Base-by-base conservation (phyloP, 2,888 invertebrate genomes). In the Chrysodeixis includens region DNA sequence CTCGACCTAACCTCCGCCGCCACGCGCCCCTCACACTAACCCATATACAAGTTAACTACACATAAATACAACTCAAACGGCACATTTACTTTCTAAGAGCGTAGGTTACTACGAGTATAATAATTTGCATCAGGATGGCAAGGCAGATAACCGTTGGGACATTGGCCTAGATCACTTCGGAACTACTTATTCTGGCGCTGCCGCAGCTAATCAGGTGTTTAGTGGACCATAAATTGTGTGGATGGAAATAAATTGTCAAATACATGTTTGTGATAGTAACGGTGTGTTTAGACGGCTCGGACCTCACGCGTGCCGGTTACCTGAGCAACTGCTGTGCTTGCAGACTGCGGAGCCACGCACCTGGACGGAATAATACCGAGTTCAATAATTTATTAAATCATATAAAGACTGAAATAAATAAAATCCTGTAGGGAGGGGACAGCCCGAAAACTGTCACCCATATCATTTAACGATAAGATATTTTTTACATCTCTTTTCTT, bases 61-160 rank as follows among this genome's bases (percentile, higher is more conserved):
- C 35, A 49, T 35, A 62, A 62, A 71, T 32, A 62, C 40, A 54
- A 64, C 46, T 12, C 30, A 63, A 66, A 62, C 54, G 14, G 18
- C 55, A 12, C 63, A 79, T 77, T 79, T 68, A 60, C 56, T 76
- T 75, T 72, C 76, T 52, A 46, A 58, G 59, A 62, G 59, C 62
- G 71, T 71, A 67, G 40, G 40, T 49, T 20, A 61, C 22, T 18
- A n/a, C n/a, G n/a, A n/a, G n/a, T n/a, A 46, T 30, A 55, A 66
- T 53, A 76, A 72, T 76, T 74, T 61, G 68, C 77, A 76, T 76
- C 54, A 57, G 59, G 46, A 59, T 49, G 71, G 26, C 52, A 22
- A 22, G 7, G 73, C 62, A 76, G 55, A 70, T 64, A 67, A 76
- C 74, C 72, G 73, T 74, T 76, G 30, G 56, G 54, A 35, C 58